Evolutionary conservation across 2,797 vertebrate species (phyloP), one percentile per base, ranked within the genome.

Genomic region (Xiphophorus birchmanni): DNA sequence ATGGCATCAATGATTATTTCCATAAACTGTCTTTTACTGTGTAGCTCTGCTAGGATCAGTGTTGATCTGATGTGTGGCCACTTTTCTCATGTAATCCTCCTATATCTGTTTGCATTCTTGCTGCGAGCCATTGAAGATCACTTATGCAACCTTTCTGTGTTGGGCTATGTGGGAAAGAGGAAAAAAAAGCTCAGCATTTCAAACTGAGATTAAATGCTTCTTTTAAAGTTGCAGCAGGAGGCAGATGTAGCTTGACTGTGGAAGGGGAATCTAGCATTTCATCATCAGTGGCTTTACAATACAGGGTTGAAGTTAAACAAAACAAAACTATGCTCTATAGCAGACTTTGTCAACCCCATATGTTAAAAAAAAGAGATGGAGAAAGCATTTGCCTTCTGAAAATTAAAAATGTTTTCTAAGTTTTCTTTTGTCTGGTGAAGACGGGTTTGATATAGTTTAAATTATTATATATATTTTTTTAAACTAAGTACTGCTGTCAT

Each of bases 151-250:
- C 21, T 75, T 26, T 75, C 13, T 17, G 52, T 12, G 18, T 52
- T 40, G 29, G 47, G 45, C 10, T 9, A 32, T 2, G 1, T 54
- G 73, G 73, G 73, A 52, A 74, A 35, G 32, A 9, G 45, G 8
- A 10, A 58, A 48, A 48, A 75, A 58, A 10, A 12, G 1, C n/a
- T 23, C 56, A 47, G 56, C 58, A 37, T 76, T 76, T 23, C 29
- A 47, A 65, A 76, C 58, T 15, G 67, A 32, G 56, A 63, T 60
- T 76, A 45, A 63, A 47, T 76, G 58, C n/a, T 50, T 56, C 13
- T 42, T 18, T 42, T 58, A 40, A 17, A 40, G 50, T 54, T 74
- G 26, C 32, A 74, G 48, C 26, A 44, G 18, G 73, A 29, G 47
- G 48, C 32, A 26, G 73, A 13, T 37, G 12, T 32, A 48, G 60